Conservation (phyloP, 2,888 invertebrate genomes). For the Gibbula magus region DNA sequence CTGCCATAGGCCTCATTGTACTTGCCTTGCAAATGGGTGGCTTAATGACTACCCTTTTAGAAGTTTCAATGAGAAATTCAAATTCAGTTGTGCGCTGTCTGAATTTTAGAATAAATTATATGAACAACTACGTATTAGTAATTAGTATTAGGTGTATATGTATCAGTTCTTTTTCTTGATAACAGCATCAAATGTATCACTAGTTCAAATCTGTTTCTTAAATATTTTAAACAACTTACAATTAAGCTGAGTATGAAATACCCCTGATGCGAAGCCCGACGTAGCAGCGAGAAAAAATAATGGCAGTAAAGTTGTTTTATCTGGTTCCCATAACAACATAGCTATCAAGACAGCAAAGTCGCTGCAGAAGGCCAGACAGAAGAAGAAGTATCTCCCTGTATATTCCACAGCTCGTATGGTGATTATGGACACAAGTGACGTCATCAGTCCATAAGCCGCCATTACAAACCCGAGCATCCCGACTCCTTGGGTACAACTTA, state of each 20-base stretch:
- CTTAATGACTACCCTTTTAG: too few species aligned
- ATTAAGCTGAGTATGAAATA: slow-evolving; percentile 25
- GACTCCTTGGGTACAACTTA: slow-evolving; percentile 28
- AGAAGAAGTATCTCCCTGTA: slow-evolving; percentile 15
- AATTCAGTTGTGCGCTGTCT: too few species aligned
- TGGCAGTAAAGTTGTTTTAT: not conserved
- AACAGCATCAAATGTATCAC: too few species aligned
- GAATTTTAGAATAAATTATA: too few species aligned
- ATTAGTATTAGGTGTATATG: too few species aligned
- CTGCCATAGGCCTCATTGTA: too few species aligned
- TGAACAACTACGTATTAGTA: too few species aligned
- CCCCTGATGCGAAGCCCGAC: slow-evolving; percentile 20
- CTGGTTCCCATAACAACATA: slow-evolving; percentile 36
- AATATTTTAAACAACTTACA: slow-evolving; percentile 2
- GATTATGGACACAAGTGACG: not conserved
- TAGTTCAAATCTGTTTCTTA: too few species aligned
- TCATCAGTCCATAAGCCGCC: slow-evolving; percentile 22
- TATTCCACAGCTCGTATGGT: slow-evolving; percentile 2
- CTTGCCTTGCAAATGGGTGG: too few species aligned
- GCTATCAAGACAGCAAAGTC: slow-evolving; percentile 35
- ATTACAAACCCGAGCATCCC: slow-evolving; percentile 27
- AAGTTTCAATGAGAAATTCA: too few species aligned
- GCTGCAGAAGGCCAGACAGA: not conserved
- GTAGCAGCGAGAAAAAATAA: slow-evolving; percentile 18
- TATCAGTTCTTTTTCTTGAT: too few species aligned